phyloP scores from a whole-genome alignment of 2,113 vertebrate species.

The Strix uralensis region DNA sequence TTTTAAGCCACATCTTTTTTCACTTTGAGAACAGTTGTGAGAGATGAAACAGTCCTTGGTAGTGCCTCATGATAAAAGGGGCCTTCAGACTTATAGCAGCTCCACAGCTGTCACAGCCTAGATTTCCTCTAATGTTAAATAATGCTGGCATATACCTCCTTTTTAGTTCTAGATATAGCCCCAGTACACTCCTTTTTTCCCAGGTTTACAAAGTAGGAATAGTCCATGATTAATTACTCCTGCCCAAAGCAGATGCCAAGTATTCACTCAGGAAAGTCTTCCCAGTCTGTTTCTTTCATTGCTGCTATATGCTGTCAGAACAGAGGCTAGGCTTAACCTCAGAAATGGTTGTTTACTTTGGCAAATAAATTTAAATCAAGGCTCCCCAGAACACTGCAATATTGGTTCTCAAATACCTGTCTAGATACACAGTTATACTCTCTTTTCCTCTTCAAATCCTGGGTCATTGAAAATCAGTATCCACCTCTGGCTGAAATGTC shows the following conservation, averaged over 20 bases:
- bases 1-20: not conserved
- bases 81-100: not conserved
- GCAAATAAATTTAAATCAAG: not conserved
- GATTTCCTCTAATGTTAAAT: not conserved
- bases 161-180: not conserved
- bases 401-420: not conserved
- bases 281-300: not conserved
- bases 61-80: not conserved
- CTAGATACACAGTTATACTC: not conserved
- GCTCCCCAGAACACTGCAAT: not conserved
- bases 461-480: not conserved
- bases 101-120: not conserved
- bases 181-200: not conserved
- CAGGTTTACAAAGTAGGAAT: not conserved
- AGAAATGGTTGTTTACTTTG: not conserved
- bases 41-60: not conserved
- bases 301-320: not conserved
- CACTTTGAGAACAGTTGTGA: not conserved
- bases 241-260: not conserved
- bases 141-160: not conserved
- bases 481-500: not conserved
- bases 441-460: not conserved
- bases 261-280: not conserved
- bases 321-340: not conserved
- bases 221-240: not conserved